phyloP scores from a whole-genome alignment of 2,797 vertebrate species.

The Hylomyscus alleni region DNA sequence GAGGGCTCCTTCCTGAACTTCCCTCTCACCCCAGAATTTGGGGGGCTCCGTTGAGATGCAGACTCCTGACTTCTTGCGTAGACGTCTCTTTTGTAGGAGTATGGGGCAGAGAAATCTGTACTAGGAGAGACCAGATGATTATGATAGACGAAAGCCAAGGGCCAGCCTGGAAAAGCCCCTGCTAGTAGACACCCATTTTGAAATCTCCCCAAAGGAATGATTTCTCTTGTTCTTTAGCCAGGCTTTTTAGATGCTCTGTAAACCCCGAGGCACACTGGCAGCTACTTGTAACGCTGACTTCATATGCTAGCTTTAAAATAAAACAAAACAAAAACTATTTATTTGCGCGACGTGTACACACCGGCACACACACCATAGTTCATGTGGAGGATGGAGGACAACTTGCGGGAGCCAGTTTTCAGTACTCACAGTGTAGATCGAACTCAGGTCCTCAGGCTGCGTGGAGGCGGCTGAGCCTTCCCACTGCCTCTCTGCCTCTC shows the following conservation, averaged over 20 bases:
- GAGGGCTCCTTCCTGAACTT: neutral
- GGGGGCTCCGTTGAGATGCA: neutral
- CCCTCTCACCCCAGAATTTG: neutral
- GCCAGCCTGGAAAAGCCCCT: neutral
- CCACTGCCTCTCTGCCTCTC: neutral
- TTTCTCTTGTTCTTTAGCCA: constrained; percentile 31
- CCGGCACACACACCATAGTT: too few relatives aligned
- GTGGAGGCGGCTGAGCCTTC: too few relatives aligned
- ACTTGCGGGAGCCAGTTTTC: neutral
- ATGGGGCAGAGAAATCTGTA: neutral
- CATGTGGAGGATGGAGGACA: neutral
- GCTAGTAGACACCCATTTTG: neutral
- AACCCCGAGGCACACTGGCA: neutral
- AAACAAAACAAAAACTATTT: neutral
- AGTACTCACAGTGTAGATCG: neutral
- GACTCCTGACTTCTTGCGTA: neutral
- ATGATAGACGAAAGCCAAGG: neutral
- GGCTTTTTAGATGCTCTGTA: neutral
- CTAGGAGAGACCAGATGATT: neutral
- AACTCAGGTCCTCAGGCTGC: neutral
- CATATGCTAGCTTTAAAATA: neutral
- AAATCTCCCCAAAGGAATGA: neutral
- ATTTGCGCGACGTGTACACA: too few relatives aligned
- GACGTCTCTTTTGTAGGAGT: neutral
- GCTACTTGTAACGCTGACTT: neutral